Base-by-base conservation (phyloP, 2,888 invertebrate species). In the Microctonus aethiopoides region DNA sequence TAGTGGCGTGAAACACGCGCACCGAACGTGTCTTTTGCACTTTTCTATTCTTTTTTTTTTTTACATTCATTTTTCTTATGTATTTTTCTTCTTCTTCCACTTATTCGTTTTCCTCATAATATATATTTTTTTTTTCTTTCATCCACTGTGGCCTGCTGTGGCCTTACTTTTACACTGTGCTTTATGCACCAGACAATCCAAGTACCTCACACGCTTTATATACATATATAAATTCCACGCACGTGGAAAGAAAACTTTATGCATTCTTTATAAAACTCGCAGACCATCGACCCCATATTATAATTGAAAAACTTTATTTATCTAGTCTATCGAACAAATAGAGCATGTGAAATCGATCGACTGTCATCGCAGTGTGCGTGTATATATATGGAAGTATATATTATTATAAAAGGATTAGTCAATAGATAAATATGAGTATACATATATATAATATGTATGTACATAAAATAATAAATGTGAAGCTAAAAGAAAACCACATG, bases 221-320 rank as follows among this genome's bases (percentile, higher is more conserved):
- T 29, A 46, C 29, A 29, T 7, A 16, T 9, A n/a, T 41, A 29
- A 9, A 39, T 9, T 20, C 29, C 32, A 34, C 59, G 13, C n/a
- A 59, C 7, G 7, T 29, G 29, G 3, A 29, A 5, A 54, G 62
- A 51, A 63, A 67, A 71, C 67, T 76, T 76, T 74, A 74, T 75
- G 71, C 70, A 73, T 73, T 66, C 68, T 71, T 73, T 68, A 71
- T 73, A 67, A 34, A 41, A 26, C 65, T 63, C 59, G 36, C 56
- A 3, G 24, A 70, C 60, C 67, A 70, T 70, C 67, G 61, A 72
- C 67, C 72, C 34, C 59, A 56, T 6, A 24, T 56, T 11, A n/a
- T 24, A 41, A n/a, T 24, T 32, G 29, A 29, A 34, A 56, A 57
- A 60, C 41, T 67, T 67, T 72, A 64, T 72, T 72, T 72, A 69